These are phyloP conservation scores for Nyctereutes procyonoides DNA, from an alignment of 2,113 vertebrate genomes.

Conservation along the genomic window DNA sequence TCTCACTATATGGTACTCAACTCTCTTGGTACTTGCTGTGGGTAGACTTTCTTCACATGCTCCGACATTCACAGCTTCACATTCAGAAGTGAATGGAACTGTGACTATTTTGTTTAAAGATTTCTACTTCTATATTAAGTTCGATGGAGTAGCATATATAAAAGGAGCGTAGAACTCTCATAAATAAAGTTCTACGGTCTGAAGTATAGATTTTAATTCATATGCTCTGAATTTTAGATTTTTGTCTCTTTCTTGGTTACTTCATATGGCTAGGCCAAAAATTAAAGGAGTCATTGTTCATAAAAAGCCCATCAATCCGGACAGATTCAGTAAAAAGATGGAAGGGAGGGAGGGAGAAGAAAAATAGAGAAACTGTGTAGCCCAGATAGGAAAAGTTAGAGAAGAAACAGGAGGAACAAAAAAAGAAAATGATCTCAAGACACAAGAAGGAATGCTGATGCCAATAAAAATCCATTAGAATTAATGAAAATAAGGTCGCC, in stretches of 20 bases:
- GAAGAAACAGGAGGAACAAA: background rate
- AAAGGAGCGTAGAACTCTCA: background rate
- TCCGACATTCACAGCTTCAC: background rate
- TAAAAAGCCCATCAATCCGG: background rate
- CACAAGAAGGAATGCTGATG: background rate
- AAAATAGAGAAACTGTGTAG: background rate
- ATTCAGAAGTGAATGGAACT: background rate
- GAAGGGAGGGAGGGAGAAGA: background rate
- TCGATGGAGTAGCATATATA: background rate
- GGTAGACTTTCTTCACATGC: background rate
- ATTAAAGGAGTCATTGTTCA: background rate
- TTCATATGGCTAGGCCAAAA: background rate
- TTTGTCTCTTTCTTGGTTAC: background rate
- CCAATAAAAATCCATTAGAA: background rate
- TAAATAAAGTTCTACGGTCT: background rate
- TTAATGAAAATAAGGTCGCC: background rate
- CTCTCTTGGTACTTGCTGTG: background rate
- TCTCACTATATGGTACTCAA: background rate
- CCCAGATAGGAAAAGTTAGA: background rate
- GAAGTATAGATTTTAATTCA: background rate
- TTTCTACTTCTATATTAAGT: background rate
- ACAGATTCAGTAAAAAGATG: background rate
- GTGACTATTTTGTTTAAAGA: background rate
- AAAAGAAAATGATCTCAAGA: background rate
- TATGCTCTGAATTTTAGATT: background rate